Conservation (phyloP, 92 coral and sea anemone species). For the Palythoa grandis region DNA sequence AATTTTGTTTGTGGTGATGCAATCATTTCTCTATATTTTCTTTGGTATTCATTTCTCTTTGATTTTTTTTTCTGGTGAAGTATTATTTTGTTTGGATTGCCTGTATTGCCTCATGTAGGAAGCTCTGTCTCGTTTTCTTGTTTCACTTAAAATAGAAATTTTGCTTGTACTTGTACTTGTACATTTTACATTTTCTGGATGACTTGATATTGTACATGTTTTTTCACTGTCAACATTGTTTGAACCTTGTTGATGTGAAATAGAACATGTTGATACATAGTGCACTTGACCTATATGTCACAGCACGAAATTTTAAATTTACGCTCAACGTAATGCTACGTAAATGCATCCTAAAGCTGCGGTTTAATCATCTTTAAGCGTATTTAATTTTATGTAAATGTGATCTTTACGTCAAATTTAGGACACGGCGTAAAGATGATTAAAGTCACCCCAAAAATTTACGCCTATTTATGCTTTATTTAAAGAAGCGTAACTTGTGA, state of each 20-base stretch:
- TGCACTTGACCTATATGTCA: background rate
- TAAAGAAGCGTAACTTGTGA: too few species aligned
- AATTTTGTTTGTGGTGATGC: constrained; percentile 1
- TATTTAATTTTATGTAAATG: too few species aligned
- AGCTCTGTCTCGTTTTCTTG: background rate
- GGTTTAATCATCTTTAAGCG: too few species aligned
- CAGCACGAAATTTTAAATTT: too few species aligned
- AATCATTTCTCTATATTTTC: background rate
- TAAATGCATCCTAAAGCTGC: too few species aligned
- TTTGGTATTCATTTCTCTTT: background rate
- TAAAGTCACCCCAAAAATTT: too few species aligned
- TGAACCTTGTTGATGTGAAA: background rate
- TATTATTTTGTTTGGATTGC: constrained; percentile 5
- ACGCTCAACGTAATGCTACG: too few species aligned
- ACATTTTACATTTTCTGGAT: background rate
- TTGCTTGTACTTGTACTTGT: background rate
- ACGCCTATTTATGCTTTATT: too few species aligned
- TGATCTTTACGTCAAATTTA: too few species aligned
- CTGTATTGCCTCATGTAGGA: background rate
- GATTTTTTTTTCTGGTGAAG: background rate
- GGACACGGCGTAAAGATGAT: too few species aligned
- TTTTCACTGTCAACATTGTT: background rate
- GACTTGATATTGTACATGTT: background rate
- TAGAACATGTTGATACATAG: too few species aligned
- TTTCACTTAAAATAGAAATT: background rate